These are phyloP conservation scores for Paramormyrops hopkinsi DNA, from an alignment of 2,797 vertebrate species.

Conservation along the genomic window DNA sequence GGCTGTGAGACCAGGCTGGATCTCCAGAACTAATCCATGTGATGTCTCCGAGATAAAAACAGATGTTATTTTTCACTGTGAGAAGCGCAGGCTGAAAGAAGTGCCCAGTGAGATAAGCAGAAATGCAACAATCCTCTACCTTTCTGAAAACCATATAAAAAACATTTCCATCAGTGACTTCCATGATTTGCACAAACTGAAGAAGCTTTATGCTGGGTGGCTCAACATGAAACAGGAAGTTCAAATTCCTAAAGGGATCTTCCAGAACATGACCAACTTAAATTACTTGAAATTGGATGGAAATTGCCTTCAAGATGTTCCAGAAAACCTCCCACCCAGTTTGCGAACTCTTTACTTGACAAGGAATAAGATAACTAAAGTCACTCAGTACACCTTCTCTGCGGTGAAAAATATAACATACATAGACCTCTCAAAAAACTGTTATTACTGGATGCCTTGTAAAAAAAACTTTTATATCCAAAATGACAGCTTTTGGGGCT, in stretches of 20 bases:
- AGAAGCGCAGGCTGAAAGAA: conserved; percentile 43
- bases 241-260: conserved; percentile 50
- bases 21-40: conserved; percentile 72
- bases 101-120: conserved; percentile 66
- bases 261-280: conserved; percentile 65
- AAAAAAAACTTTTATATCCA: conserved; percentile 51
- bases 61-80: conserved; percentile 67
- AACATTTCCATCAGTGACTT: conserved; percentile 56
- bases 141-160: conserved; percentile 73
- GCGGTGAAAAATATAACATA: conserved; percentile 59
- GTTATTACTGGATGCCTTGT: conserved; percentile 76
- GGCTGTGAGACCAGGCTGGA: conserved; percentile 52
- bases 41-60: conserved; percentile 49
- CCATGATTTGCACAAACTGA: conserved; percentile 56
- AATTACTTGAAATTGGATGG: conserved; percentile 59
- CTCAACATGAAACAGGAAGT: conserved; percentile 55
- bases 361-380: conserved; percentile 60
- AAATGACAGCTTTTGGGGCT: conserved; percentile 54
- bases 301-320: conserved; percentile 59
- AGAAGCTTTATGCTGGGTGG: conserved; percentile 65
- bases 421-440: conserved; percentile 75
- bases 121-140: conserved; percentile 69
- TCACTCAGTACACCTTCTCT: conserved; percentile 55
- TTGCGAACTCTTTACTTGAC: conserved; percentile 61
- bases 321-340: conserved; percentile 59